phyloP scores from a whole-genome alignment of 2,113 vertebrate genomes.

The Podilymbus podiceps region DNA sequence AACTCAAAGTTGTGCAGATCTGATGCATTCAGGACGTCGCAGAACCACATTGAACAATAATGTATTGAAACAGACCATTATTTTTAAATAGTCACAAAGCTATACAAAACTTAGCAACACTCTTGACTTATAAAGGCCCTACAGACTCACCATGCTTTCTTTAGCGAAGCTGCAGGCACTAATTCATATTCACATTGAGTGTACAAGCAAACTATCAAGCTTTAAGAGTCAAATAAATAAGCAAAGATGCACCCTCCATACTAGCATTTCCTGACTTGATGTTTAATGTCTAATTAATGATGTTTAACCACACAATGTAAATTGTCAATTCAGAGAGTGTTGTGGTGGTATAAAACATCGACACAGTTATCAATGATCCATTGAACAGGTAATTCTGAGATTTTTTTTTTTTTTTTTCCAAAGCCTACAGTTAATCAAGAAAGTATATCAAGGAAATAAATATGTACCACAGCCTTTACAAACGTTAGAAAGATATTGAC shows the following conservation, averaged over 20 bases:
- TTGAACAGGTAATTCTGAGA: neutral
- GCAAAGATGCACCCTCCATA: neutral
- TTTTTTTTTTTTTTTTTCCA: neutral
- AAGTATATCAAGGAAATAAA: neutral
- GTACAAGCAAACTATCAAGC: neutral
- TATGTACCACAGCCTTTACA: neutral
- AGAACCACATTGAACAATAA: neutral
- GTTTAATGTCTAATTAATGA: neutral
- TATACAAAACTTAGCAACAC: neutral
- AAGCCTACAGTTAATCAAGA: neutral
- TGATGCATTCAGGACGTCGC: neutral
- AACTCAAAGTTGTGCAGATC: neutral
- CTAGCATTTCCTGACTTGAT: neutral
- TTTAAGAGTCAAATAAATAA: neutral
- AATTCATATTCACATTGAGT: fast-evolving
- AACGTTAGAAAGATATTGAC: neutral
- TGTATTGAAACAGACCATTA: neutral
- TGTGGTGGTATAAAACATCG: neutral
- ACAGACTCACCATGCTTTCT: neutral
- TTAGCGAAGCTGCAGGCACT: neutral
- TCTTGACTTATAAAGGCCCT: neutral
- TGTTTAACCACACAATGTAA: neutral
- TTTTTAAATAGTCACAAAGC: neutral
- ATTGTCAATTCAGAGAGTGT: neutral
- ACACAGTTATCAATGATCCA: neutral